Conservation (phyloP, 2,113 vertebrate species). For the Myotis brandtii region DNA sequence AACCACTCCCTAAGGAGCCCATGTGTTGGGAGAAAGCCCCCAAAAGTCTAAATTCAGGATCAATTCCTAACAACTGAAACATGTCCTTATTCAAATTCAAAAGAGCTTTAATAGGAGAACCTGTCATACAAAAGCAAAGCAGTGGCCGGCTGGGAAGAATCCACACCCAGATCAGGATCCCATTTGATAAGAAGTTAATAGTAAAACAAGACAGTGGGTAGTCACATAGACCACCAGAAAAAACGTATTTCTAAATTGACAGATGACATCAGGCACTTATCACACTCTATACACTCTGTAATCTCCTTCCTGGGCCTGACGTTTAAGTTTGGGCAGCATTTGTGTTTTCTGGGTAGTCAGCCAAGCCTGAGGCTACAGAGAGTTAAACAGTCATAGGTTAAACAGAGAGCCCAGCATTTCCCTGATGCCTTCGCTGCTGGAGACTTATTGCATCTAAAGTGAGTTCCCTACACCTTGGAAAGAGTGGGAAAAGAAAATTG, state of each 20-base stretch:
- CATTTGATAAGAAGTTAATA: not conserved
- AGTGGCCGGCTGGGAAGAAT: not conserved
- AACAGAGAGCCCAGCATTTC: not conserved
- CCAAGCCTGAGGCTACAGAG: not conserved
- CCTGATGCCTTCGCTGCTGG: not conserved
- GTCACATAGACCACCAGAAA: not conserved
- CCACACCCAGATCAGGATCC: not conserved
- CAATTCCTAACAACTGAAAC: not conserved
- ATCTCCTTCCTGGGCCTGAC: not conserved
- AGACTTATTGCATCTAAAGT: not conserved
- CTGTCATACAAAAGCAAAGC: not conserved
- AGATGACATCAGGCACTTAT: not conserved
- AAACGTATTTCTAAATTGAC: not conserved
- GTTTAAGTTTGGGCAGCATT: not conserved
- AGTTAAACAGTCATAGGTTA: not conserved
- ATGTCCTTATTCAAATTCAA: not conserved
- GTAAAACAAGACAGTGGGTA: not conserved
- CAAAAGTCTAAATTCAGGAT: not conserved
- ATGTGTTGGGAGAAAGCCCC: not conserved
- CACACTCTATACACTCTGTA: not conserved
- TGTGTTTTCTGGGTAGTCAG: not conserved
- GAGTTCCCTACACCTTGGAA: slow-evolving; percentile 59
- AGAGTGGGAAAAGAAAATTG: slow-evolving; percentile 83
- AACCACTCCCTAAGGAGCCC: slow-evolving; percentile 69
- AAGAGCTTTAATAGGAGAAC: not conserved